These are phyloP conservation scores for Cottus gobio DNA, from an alignment of 2,113 vertebrate genomes.

Conservation along the genomic window DNA sequence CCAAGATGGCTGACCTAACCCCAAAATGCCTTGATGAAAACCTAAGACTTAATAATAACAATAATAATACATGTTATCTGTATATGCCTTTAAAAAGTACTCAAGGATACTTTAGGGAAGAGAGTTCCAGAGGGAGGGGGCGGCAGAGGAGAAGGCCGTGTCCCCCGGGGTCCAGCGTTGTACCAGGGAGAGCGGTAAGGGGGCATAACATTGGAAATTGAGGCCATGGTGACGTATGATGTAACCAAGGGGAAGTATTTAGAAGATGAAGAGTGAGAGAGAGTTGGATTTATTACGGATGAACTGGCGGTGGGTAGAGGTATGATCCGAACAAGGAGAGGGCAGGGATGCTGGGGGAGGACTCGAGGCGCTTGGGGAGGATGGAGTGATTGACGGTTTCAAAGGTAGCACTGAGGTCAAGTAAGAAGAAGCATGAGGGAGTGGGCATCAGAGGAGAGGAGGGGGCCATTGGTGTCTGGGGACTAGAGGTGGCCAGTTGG, in stretches of 20 bases:
- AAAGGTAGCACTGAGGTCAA: neutral
- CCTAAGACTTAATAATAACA: neutral
- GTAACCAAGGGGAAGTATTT: neutral
- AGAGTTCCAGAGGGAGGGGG: too few species aligned
- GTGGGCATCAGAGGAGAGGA: neutral
- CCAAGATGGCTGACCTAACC: conserved; percentile 11
- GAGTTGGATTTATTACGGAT: neutral
- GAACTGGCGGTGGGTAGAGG: neutral
- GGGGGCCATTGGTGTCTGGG: too few species aligned
- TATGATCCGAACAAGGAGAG: neutral
- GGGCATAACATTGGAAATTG: neutral
- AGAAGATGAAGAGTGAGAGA: neutral
- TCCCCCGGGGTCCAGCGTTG: too few species aligned
- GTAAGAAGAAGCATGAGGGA: neutral
- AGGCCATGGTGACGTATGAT: neutral
- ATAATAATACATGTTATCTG: too few species aligned
- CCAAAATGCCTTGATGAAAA: conserved; percentile 19
- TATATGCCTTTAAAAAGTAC: too few species aligned
- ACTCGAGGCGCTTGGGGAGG: neutral
- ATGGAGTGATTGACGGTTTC: neutral
- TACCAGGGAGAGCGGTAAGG: too few species aligned
- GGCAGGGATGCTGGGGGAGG: neutral
- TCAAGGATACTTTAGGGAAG: too few species aligned
- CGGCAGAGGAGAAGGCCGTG: too few species aligned
- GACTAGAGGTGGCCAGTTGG: neutral